Evolutionary conservation across 2,888 invertebrate species (phyloP), one percentile per base, ranked within the genome.

Genomic region (Zele albiditarsus): DNA sequence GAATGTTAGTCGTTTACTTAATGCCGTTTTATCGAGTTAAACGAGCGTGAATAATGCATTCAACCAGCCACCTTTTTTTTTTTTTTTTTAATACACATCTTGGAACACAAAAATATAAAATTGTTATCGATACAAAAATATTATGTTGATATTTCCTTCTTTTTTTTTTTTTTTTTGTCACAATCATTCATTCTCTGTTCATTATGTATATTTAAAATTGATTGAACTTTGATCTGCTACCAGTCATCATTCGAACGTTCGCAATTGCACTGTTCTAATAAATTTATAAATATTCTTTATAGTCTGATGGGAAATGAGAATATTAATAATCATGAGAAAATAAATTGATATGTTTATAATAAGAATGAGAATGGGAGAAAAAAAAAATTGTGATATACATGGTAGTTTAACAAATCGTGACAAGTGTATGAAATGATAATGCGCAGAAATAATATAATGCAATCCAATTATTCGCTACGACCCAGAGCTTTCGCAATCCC

Each of bases 11-110:
- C 60, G 58, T 68, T 73, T 73, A 73, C 68, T 28, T 31, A 68
- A 67, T 60, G 60, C 49, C 27, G 31, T 69, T 74, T 74, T 69
- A 74, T 74, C 74, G 69, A 62, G 20, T 63, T 63, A 46, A 74
- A 74, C 69, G 67, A 68, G 66, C 57, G 66, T 72, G 42, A 58
- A 72, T 72, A 72, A 66, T 20, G n/a, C 66, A 72, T 72, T 57
- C 25, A 27, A 49, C 72, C 57, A 65, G 23, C 25, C 62, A 38
- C 38, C 49, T 33, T 31, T 38, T 38, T n/a, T n/a, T n/a, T n/a
- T n/a, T n/a, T n/a, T n/a, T n/a, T n/a, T n/a, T n/a, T 74, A 58
- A 25, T 53, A 38, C 33, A 49, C 67, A 20, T 74, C 46, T 68
- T 31, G 23, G 23, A 60, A 60, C 67, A 73, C 25, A 57, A 23